Percentiles rank a stretch among this genome's conserved stretches.
These are phyloP conservation scores for Norana najaformis DNA, from an alignment of 2,888 invertebrate genomes.

Conservation along the genomic window DNA sequence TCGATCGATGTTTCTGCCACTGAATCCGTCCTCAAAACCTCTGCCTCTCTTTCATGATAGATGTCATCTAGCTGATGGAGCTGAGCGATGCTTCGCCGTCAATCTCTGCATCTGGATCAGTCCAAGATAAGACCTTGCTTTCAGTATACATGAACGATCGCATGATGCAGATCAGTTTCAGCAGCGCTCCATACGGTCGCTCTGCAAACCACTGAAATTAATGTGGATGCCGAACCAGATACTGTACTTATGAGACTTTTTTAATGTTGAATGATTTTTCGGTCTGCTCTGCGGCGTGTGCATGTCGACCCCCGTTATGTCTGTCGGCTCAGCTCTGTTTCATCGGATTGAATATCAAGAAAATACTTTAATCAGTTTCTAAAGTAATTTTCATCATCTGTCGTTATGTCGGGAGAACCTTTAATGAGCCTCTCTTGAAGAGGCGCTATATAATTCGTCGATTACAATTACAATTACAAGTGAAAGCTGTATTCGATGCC, in stretches of 20 bases:
- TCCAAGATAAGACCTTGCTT: background rate
- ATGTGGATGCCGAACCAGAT: background rate
- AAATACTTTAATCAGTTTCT: too few species aligned
- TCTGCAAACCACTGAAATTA: background rate
- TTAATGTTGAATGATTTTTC: too few species aligned
- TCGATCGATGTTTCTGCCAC: background rate
- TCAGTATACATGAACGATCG: background rate
- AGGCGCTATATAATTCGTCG: too few species aligned
- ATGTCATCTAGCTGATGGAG: slow-evolving; percentile 13
- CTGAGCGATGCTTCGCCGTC: background rate
- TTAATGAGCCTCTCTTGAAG: too few species aligned
- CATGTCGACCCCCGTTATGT: too few species aligned
- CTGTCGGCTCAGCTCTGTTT: too few species aligned
- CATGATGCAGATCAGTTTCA: background rate
- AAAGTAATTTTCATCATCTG: too few species aligned
- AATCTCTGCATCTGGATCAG: background rate
- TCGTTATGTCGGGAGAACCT: too few species aligned
- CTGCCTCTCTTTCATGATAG: background rate
- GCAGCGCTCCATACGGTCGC: background rate
- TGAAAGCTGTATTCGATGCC: background rate
- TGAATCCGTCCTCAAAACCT: background rate
- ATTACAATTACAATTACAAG: too few species aligned
- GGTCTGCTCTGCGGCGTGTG: too few species aligned
- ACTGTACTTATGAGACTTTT: too few species aligned
- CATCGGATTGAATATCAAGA: too few species aligned